Percentiles rank a stretch among this genome's conserved stretches.
Evolutionary conservation across 2,797 vertebrate species (phyloP).

Genomic region (Gadopsis bispinosus): DNA sequence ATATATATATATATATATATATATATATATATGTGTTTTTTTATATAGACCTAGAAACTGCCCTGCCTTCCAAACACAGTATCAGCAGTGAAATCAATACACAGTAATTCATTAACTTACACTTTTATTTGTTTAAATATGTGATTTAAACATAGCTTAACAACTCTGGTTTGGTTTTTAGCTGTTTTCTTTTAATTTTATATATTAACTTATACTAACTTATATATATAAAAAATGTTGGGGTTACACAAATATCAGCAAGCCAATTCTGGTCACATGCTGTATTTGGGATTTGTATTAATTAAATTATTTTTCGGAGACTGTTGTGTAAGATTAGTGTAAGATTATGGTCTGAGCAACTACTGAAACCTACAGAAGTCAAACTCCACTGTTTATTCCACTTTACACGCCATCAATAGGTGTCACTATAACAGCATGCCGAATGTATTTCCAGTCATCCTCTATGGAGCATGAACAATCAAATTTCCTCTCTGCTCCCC

Average conservation of each 20-base stretch:
- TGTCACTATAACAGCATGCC: constrained; percentile 45
- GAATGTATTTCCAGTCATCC: constrained; percentile 37
- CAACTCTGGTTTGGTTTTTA: neutral
- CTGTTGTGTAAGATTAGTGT: neutral
- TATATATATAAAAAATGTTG: neutral
- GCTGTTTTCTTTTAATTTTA: neutral
- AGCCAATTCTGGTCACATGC: neutral
- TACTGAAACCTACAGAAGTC: constrained; percentile 2
- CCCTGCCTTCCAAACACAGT: too few species aligned
- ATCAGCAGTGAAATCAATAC: neutral
- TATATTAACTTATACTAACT: neutral
- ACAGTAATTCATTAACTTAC: too few species aligned
- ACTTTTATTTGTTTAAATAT: neutral
- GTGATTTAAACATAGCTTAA: neutral
- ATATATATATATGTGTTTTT: too few species aligned
- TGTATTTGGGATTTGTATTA: neutral
- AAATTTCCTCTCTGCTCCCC: constrained; percentile 40
- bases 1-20: too few species aligned
- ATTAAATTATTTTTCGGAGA: too few species aligned
- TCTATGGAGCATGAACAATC: constrained; percentile 46
- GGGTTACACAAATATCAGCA: neutral
- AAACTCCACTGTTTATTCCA: too few species aligned
- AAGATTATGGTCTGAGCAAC: neutral
- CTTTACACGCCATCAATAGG: constrained; percentile 41
- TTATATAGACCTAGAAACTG: too few species aligned